Percentiles rank a stretch among this genome's conserved stretches.
These are phyloP conservation scores for Pantala flavescens DNA, from an alignment of 1,140 invertebrate species.

Conservation along the genomic window DNA sequence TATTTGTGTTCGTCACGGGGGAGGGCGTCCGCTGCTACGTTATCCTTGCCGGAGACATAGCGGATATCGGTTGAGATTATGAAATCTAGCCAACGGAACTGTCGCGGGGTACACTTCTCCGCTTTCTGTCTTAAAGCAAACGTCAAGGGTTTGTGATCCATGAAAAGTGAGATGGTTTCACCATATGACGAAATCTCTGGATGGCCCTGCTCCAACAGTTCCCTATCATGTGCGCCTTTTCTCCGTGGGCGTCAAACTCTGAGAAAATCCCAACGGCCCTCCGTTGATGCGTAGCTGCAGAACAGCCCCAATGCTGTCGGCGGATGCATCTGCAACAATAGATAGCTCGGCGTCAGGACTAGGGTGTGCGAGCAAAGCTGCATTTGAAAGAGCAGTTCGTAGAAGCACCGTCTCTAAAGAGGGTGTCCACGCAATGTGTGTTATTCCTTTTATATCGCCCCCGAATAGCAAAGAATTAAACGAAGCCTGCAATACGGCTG, in stretches of 20 bases:
- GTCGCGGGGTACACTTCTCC: conserved; percentile 29
- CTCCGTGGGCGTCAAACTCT: conserved; percentile 21
- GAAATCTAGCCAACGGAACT: neutral
- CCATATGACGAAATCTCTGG: conserved; percentile 27
- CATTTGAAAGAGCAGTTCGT: conserved; percentile 20
- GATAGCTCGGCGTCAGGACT: neutral
- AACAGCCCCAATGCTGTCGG: conserved; percentile 29
- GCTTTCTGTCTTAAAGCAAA: conserved; percentile 26
- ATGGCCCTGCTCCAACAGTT: conserved; percentile 23
- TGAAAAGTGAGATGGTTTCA: conserved; percentile 30
- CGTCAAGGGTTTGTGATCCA: conserved; percentile 32
- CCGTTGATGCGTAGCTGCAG: conserved; percentile 29
- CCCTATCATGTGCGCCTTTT: conserved; percentile 30
- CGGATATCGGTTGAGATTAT: conserved; percentile 21
- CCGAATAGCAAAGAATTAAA: conserved; percentile 17
- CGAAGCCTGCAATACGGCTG: conserved; percentile 15
- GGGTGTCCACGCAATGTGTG: conserved; percentile 29
- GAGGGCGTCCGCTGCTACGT: conserved; percentile 23
- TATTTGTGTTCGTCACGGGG: too few species aligned
- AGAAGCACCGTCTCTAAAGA: conserved; percentile 22
- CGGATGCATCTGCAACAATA: conserved; percentile 30
- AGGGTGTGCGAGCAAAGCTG: conserved; percentile 17
- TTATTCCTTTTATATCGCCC: conserved; percentile 21
- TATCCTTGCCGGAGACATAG: conserved; percentile 20
- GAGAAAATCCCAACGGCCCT: conserved; percentile 22